phyloP scores from a whole-genome alignment of 2,113 vertebrate genomes.

The Phoenicopterus ruber region DNA sequence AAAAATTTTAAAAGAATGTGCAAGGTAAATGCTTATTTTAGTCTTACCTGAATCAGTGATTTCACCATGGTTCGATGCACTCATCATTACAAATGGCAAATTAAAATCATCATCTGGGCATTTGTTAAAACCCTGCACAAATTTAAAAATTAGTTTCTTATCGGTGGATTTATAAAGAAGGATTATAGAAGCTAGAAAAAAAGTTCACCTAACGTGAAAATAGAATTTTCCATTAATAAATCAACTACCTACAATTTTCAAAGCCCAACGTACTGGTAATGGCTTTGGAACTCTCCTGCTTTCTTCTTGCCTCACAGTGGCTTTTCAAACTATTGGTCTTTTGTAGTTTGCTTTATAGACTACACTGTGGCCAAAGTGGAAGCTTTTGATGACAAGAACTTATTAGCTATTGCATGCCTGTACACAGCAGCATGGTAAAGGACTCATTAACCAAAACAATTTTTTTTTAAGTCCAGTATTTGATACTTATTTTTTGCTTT shows the following conservation, averaged over 20 bases:
- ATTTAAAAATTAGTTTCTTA: neutral
- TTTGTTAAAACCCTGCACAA: conserved; percentile 67
- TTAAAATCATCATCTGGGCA: conserved; percentile 59
- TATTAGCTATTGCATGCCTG: neutral
- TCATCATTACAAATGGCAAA: conserved; percentile 50
- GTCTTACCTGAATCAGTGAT: conserved; percentile 64
- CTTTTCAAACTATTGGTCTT: neutral
- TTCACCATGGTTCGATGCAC: conserved; percentile 12
- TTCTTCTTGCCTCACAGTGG: neutral
- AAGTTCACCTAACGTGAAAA: neutral
- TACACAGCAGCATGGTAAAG: neutral
- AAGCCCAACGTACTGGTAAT: neutral
- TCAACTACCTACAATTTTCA: neutral
- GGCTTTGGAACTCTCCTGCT: neutral
- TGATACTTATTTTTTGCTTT: neutral
- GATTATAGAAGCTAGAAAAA: neutral
- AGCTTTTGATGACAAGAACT: neutral
- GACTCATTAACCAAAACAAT: neutral
- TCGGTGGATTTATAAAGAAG: neutral
- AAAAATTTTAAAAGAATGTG: neutral
- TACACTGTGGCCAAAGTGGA: neutral
- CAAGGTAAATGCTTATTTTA: neutral
- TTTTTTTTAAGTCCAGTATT: neutral
- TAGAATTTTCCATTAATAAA: neutral
- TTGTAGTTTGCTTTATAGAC: neutral